Conservation (phyloP, 2,888 invertebrate genomes). For the Notocelia uddmanniana region DNA sequence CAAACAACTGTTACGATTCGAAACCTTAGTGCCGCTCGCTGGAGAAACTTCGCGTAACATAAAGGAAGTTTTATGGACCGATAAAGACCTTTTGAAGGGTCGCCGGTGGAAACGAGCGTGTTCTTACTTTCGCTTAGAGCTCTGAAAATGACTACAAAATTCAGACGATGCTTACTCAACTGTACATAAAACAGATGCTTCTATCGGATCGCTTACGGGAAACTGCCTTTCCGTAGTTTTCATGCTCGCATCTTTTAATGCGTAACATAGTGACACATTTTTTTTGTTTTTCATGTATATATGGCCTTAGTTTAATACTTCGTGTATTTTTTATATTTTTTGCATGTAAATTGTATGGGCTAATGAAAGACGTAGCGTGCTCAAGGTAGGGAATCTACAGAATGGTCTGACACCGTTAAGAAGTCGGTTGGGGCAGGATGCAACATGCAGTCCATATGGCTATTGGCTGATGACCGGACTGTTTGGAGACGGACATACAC, state of each 20-base stretch:
- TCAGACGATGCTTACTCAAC: slow-evolving; percentile 45
- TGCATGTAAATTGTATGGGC: too few relatives aligned
- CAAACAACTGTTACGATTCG: slow-evolving; percentile 65
- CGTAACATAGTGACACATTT: slow-evolving; percentile 5
- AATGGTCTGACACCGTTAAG: too few relatives aligned
- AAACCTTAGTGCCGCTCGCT: slow-evolving; percentile 62
- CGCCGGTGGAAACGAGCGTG: slow-evolving; percentile 61
- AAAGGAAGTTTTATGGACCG: slow-evolving; percentile 81
- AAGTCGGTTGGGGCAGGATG: too few relatives aligned
- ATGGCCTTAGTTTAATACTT: too few relatives aligned
- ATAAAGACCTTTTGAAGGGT: slow-evolving; percentile 81
- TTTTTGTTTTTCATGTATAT: too few relatives aligned
- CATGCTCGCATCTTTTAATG: slow-evolving; percentile 5
- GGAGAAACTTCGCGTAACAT: slow-evolving; percentile 76
- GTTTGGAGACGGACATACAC: too few relatives aligned
- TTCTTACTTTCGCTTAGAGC: slow-evolving; percentile 57
- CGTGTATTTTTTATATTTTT: too few relatives aligned
- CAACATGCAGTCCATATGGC: too few relatives aligned
- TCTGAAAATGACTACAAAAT: slow-evolving; percentile 59
- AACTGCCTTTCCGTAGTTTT: slow-evolving; percentile 27
- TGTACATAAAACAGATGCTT: slow-evolving; percentile 45
- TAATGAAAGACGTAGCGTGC: too few relatives aligned
- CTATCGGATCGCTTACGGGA: slow-evolving; percentile 40
- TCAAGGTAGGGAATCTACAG: too few relatives aligned
- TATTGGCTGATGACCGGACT: too few relatives aligned